These are phyloP conservation scores for Philopedon plagiatum DNA, from an alignment of 2,888 invertebrate species.

Conservation along the genomic window DNA sequence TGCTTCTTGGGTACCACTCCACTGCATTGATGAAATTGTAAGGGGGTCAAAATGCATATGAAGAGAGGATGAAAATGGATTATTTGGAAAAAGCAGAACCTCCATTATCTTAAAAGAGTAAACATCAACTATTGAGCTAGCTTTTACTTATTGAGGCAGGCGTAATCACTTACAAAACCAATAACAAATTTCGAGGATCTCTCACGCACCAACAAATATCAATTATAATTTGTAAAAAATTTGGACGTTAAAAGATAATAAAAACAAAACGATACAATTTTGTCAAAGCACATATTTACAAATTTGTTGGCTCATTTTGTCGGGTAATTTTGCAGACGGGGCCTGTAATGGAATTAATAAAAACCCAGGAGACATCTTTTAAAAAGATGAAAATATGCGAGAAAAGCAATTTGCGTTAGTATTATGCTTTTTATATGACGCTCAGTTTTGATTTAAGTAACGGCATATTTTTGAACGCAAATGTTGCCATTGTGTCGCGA, in stretches of 20 bases:
- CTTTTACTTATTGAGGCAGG: too few species aligned
- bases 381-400: constrained; percentile 11
- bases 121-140: too few species aligned
- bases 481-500: too few species aligned
- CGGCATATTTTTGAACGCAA: not conserved
- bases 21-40: too few species aligned
- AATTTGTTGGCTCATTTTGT: constrained; percentile 13
- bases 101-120: too few species aligned
- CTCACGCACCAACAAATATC: too few species aligned
- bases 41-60: too few species aligned
- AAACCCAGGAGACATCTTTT: constrained; percentile 16
- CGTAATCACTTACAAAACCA: too few species aligned
- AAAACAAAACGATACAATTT: constrained; percentile 12
- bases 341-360: constrained; percentile 16
- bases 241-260: not conserved
- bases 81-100: too few species aligned
- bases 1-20: too few species aligned
- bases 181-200: too few species aligned
- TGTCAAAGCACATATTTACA: constrained; percentile 19
- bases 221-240: not conserved
- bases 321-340: constrained; percentile 16
- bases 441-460: not conserved
- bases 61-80: too few species aligned
- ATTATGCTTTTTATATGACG: constrained; percentile 1
- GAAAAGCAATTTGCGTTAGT: not conserved